Base-by-base conservation (phyloP, 1,140 invertebrate species). In the Drosophila oshimai region DNA sequence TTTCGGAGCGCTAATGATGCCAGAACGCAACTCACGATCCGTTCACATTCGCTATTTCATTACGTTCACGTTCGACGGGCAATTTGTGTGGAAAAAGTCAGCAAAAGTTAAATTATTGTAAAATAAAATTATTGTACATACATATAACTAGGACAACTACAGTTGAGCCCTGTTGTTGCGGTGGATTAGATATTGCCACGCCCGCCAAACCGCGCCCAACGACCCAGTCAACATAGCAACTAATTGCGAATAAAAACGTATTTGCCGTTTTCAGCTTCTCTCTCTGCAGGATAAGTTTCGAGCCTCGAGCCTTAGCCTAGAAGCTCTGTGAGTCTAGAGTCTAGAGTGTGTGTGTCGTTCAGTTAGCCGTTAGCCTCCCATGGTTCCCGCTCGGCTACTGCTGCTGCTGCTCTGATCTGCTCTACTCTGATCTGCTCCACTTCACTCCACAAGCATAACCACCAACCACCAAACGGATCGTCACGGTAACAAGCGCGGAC, bases 71-170 rank as follows among this genome's bases (percentile, higher is more conserved):
- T 67, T 60, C 71, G 71, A 69, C 72, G 69, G 84, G 87, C 83
- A 89, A 90, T 90, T 90, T 90, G 87, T 90, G 80, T 90, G 87
- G 87, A 89, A 90, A 90, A 90, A 90, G 89, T 90, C 69, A 39
- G 22, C 49, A 34, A 55, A 68, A 75, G n/a, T n/a, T 55, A 28
- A 58, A 77, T 62, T 53, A 37, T 41, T 53, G 18, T 7, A 33
- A 39, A 31, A 36, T 41, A n/a, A 39, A 41, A 62, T 46, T 54
- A 68, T 57, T 72, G 49, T 64, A 74, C 54, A 57, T 71, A 71
- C 44, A 51, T 44, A 46, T 62, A 60, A 47, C 55, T 71, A 70
- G 51, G 42, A 72, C 37, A 60, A 70, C 55, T 73, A 24, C 45
- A 74, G 79, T 84, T 86, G 80, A 86, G 81, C 67, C 61, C 80